Evolutionary conservation across 2,888 invertebrate genomes (phyloP).

Genomic region (Sinhomidia bicolor): DNA sequence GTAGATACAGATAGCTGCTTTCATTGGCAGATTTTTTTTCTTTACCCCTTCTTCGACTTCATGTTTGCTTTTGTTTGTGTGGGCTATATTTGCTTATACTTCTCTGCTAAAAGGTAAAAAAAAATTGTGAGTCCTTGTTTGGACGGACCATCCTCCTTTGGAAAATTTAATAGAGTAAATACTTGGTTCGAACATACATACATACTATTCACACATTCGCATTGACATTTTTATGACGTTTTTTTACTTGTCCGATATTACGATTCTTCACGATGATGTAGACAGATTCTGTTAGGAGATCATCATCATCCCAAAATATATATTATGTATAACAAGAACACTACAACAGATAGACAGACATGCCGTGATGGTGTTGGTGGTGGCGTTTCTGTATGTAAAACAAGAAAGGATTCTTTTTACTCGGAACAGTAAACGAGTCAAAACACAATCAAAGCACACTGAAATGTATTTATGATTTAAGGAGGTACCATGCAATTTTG

Average conservation of each 20-base stretch:
- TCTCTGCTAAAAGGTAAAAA: background rate
- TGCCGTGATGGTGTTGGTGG: too few relatives aligned
- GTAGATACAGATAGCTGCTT: background rate
- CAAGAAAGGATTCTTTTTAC: slow-evolving; percentile 8
- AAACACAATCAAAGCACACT: slow-evolving; percentile 68
- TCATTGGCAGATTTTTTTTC: background rate
- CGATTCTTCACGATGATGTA: slow-evolving; percentile 2
- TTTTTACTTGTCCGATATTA: slow-evolving; percentile 14
- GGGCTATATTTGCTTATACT: slow-evolving; percentile 10
- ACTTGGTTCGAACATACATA: background rate
- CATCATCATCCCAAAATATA: slow-evolving; percentile 5
- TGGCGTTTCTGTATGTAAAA: background rate
- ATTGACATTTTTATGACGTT: slow-evolving; percentile 63
- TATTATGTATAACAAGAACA: slow-evolving; percentile 10
- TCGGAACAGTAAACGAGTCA: slow-evolving; percentile 50
- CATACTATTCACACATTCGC: slow-evolving; percentile 36
- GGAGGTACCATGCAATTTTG: slow-evolving; percentile 73
- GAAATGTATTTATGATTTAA: slow-evolving; percentile 72
- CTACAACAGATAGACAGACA: background rate
- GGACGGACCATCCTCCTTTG: slow-evolving; percentile 26
- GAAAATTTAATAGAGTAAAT: slow-evolving; percentile 57
- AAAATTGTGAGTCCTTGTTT: slow-evolving; percentile 43
- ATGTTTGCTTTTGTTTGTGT: background rate
- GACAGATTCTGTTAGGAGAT: slow-evolving; percentile 3
- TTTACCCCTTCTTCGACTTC: background rate